Percentiles rank a stretch among this genome's conserved stretches.
Conservation (phyloP, 1,140 invertebrate genomes). For the Heliconius nattereri region DNA sequence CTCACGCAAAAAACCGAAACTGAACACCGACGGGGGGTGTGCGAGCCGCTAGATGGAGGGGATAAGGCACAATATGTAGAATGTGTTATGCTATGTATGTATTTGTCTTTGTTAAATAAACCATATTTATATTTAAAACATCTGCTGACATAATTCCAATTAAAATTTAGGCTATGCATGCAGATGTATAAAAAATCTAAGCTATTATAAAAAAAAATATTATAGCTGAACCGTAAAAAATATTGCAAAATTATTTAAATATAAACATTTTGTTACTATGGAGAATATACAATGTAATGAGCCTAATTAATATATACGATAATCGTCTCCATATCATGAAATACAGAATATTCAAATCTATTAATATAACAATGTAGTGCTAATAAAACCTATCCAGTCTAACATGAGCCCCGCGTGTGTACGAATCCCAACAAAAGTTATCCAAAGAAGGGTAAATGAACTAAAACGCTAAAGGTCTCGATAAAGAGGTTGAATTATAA, state of each 20-base stretch:
- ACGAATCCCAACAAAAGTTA: slow-evolving; percentile 43
- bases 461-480: slow-evolving; percentile 58
- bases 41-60: slow-evolving; percentile 32
- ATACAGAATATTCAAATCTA: slow-evolving; percentile 75
- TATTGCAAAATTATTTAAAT: no score
- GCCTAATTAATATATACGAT: slow-evolving; percentile 66
- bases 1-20: slow-evolving; percentile 71
- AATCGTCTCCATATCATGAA: slow-evolving; percentile 71
- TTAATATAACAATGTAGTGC: slow-evolving; percentile 77
- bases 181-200: neutral
- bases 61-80: slow-evolving; percentile 35
- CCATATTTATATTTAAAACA: slow-evolving; percentile 7
- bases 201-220: neutral
- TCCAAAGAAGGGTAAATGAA: slow-evolving; percentile 46
- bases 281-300: neutral
- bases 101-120: slow-evolving; percentile 4
- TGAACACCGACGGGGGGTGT: slow-evolving; percentile 59
- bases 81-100: neutral
- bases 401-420: slow-evolving; percentile 52
- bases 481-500: slow-evolving; percentile 71
- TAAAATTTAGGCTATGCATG: neutral
- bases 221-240: no score
- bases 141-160: slow-evolving; percentile 7
- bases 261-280: neutral
- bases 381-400: slow-evolving; percentile 74